These are phyloP conservation scores for Trichopria drosophilae DNA, from an alignment of 2,888 invertebrate species.

Conservation along the genomic window DNA sequence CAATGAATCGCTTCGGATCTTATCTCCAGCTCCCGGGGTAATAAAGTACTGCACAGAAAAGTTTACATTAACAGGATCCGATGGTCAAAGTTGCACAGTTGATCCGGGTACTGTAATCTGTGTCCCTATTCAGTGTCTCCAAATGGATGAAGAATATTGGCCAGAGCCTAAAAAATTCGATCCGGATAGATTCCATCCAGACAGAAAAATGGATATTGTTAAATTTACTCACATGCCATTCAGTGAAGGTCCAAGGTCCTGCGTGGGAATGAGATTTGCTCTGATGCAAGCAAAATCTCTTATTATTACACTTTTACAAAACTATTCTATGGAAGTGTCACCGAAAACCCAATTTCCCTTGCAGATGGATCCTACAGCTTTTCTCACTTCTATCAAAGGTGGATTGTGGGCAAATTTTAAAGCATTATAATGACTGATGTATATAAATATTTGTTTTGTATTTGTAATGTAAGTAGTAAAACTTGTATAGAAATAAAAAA, in stretches of 20 bases:
- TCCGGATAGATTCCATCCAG: slow-evolving; percentile 43
- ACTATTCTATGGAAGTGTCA: slow-evolving; percentile 38
- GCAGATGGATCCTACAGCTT: background rate
- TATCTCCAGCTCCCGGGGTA: slow-evolving; percentile 27
- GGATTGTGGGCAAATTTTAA: slow-evolving; percentile 37
- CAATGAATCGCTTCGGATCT: slow-evolving; percentile 35
- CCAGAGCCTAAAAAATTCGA: slow-evolving; percentile 40
- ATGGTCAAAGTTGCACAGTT: slow-evolving; percentile 38
- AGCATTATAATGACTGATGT: too few relatives aligned
- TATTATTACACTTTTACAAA: slow-evolving; percentile 33
- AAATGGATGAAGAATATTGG: slow-evolving; percentile 43
- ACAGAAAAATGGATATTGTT: slow-evolving; percentile 29
- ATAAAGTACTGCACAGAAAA: slow-evolving; percentile 37
- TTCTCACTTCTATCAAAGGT: slow-evolving; percentile 10
- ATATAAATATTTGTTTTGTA: too few relatives aligned
- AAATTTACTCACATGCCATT: slow-evolving; percentile 44
- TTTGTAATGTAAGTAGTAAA: too few relatives aligned
- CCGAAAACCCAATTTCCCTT: slow-evolving; percentile 37
- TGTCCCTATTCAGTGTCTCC: slow-evolving; percentile 34
- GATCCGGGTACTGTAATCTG: slow-evolving; percentile 36
- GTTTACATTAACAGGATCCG: slow-evolving; percentile 38
- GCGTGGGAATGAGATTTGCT: slow-evolving; percentile 45
- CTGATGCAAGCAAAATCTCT: slow-evolving; percentile 39
- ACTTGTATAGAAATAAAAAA: too few relatives aligned
- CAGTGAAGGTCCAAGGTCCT: slow-evolving; percentile 47